Conservation (phyloP, 2,113 vertebrate species). For the Chionomys nivalis region DNA sequence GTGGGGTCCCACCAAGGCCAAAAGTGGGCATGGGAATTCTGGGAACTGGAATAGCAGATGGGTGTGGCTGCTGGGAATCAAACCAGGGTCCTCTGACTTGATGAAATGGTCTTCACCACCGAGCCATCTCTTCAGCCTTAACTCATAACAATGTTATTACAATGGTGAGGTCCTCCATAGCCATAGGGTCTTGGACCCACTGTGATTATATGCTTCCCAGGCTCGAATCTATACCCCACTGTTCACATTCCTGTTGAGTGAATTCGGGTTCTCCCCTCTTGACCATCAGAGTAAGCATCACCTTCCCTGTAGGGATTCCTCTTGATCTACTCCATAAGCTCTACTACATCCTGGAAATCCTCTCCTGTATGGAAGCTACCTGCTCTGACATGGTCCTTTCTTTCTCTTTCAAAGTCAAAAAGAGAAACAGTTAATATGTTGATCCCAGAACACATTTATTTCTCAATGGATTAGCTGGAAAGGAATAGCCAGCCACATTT, state of each 20-base stretch:
- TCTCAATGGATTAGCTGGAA: neutral
- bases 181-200: neutral
- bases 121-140: neutral
- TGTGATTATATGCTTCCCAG: neutral
- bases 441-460: neutral
- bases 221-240: neutral
- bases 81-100: neutral
- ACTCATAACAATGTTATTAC: neutral
- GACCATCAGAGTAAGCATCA: neutral
- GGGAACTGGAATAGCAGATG: neutral
- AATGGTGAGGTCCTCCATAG: neutral
- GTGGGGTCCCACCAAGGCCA: neutral
- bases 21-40: too few relatives aligned
- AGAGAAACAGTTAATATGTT: neutral
- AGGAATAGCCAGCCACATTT: neutral
- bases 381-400: neutral
- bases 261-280: neutral
- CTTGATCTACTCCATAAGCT: neutral
- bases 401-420: slow-evolving; percentile 16
- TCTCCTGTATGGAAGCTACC: neutral
- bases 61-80: neutral
- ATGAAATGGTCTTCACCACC: neutral
- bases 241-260: neutral
- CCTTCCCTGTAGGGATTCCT: neutral
- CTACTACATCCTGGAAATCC: neutral